These are phyloP conservation scores for Mercenaria mercenaria DNA, from an alignment of 1,140 invertebrate species.

Conservation along the genomic window DNA sequence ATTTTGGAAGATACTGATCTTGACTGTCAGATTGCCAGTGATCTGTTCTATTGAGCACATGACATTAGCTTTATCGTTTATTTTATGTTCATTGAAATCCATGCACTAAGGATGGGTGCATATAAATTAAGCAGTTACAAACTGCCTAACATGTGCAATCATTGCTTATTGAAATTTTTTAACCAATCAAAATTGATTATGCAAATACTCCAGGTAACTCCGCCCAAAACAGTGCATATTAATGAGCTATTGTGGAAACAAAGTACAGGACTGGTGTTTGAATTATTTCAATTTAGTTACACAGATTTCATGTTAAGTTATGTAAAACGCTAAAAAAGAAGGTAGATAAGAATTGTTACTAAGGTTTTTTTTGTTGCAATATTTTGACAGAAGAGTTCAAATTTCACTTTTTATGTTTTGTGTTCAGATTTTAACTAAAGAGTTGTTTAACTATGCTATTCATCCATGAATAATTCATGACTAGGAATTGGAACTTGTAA, in stretches of 20 bases:
- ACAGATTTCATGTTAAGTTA: too few relatives aligned
- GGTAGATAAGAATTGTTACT: too few relatives aligned
- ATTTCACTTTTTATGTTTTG: conserved; percentile 2
- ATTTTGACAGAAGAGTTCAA: neutral
- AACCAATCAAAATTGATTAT: conserved; percentile 58
- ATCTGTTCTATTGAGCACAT: neutral
- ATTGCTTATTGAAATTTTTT: conserved; percentile 36
- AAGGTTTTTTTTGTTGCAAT: too few relatives aligned
- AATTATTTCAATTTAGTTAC: neutral
- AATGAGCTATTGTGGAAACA: neutral
- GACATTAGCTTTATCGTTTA: neutral
- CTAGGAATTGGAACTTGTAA: too few relatives aligned
- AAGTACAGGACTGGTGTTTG: neutral
- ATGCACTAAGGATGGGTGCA: neutral
- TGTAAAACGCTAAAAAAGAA: too few relatives aligned
- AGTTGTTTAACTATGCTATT: neutral
- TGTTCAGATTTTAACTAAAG: conserved; percentile 1
- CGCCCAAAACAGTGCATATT: conserved; percentile 44
- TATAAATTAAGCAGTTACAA: neutral
- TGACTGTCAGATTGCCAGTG: neutral
- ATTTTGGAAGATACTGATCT: too few relatives aligned
- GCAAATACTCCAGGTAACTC: conserved; percentile 46
- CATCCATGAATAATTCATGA: too few relatives aligned
- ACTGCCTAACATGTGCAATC: conserved; percentile 49
- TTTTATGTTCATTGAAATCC: conserved; percentile 51